phyloP scores from a whole-genome alignment of 2,113 vertebrate species.

The Aegithalos caudatus region DNA sequence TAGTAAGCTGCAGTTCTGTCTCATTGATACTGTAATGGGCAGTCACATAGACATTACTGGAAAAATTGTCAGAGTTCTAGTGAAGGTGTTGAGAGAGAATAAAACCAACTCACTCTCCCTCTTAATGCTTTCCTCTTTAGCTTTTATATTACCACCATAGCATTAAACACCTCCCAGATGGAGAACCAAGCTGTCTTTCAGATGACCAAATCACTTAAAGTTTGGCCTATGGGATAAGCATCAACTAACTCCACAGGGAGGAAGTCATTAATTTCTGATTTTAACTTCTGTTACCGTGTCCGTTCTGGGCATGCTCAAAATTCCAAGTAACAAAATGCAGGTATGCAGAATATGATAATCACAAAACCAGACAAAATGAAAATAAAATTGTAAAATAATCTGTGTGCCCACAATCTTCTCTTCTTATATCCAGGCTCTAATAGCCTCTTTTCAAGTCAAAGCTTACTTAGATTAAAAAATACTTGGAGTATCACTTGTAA shows the following conservation, averaged over 20 bases:
- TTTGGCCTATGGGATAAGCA: background rate
- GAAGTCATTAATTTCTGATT: background rate
- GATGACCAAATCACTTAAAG: background rate
- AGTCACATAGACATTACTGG: background rate
- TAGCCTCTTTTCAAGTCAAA: background rate
- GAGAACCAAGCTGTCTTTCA: background rate
- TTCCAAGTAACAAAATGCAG: background rate
- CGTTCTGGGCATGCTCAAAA: background rate
- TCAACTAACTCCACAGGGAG: background rate
- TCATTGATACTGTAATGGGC: background rate
- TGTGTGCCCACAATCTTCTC: background rate
- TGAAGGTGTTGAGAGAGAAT: background rate
- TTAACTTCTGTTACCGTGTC: background rate
- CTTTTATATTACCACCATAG: background rate
- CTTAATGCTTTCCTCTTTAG: background rate
- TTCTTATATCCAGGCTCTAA: background rate
- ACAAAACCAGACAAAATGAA: background rate
- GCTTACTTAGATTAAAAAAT: conserved; percentile 18
- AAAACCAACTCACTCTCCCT: background rate
- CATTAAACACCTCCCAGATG: background rate
- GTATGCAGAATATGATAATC: background rate
- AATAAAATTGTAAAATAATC: background rate
- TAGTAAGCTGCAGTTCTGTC: background rate
- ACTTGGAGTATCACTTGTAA: conserved; percentile 3
- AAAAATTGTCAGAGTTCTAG: background rate